Evolutionary conservation across 1,140 invertebrate species (phyloP).

Genomic region (Cardiocondyla obscurior): DNA sequence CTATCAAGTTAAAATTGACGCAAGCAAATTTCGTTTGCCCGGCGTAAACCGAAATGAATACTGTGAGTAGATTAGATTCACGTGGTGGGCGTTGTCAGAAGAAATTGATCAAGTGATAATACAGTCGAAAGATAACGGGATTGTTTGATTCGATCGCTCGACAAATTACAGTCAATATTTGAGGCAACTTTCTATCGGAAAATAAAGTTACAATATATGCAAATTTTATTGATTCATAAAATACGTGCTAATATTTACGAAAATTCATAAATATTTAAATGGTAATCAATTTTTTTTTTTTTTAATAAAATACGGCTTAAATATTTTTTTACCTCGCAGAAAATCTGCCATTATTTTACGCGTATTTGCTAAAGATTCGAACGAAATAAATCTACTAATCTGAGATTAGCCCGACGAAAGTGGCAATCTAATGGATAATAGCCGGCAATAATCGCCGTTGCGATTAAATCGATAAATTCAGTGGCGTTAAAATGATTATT

Average conservation of each 20-base stretch:
- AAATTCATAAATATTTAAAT: not conserved
- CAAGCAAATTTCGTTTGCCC: constrained; percentile 31
- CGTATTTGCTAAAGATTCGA: not conserved
- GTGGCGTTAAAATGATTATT: constrained; percentile 3
- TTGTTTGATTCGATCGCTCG: not conserved
- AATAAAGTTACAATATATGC: not conserved
- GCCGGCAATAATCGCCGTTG: not conserved
- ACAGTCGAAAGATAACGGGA: not conserved
- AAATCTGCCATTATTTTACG: not conserved
- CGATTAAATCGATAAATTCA: not conserved
- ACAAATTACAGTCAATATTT: constrained; percentile 30
- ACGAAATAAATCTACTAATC: not conserved
- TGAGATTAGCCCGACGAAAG: not conserved
- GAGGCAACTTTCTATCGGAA: not conserved
- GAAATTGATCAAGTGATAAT: constrained; percentile 34
- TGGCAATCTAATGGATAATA: not conserved
- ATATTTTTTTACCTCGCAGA: too few species aligned
- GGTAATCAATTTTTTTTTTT: too few species aligned
- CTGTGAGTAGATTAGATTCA: not conserved
- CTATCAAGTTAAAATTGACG: not conserved
- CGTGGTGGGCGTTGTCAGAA: not conserved
- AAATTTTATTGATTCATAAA: not conserved
- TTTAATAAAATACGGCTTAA: too few species aligned
- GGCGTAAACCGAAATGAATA: constrained; percentile 21
- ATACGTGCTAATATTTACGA: not conserved